A percentile compares a stretch with the other conserved stretches of the same genome.
These are phyloP conservation scores for Eubucco bourcierii DNA, from an alignment of 2,113 vertebrate species.

Conservation along the genomic window DNA sequence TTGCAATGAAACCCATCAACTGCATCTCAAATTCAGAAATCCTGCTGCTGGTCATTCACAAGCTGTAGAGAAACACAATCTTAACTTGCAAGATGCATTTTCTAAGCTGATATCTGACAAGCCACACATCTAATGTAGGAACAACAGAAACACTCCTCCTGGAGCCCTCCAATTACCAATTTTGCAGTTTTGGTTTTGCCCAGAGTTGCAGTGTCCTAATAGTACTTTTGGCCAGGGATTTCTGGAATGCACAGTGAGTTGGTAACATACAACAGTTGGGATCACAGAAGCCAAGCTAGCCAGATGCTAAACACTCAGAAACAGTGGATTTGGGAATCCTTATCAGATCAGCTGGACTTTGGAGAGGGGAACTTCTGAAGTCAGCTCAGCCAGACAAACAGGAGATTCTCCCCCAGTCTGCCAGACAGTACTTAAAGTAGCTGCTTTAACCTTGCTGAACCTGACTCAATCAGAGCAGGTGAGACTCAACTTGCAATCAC, in stretches of 20 bases:
- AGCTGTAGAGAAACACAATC: neutral
- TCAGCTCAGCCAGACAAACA: neutral
- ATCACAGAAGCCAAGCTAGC: neutral
- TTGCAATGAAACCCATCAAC: neutral
- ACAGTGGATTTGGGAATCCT: neutral
- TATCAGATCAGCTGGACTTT: neutral
- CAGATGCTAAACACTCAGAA: neutral
- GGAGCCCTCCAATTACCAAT: neutral
- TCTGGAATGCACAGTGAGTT: neutral
- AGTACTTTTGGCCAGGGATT: neutral
- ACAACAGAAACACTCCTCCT: neutral
- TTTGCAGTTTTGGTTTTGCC: neutral
- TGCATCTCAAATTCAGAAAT: neutral
- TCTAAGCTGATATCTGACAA: neutral
- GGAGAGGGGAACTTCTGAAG: neutral
- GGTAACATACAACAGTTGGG: accelerated
- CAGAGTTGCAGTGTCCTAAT: neutral
- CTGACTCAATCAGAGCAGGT: conserved; percentile 20
- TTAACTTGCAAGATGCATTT: neutral
- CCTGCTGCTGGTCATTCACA: neutral
- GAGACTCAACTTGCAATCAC: neutral
- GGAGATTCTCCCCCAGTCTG: neutral
- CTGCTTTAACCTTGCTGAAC: conserved; percentile 21
- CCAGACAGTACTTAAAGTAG: neutral
- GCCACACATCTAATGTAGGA: neutral